Evolutionary conservation across 2,113 vertebrate genomes (phyloP), one percentile per base, ranked within the genome.

Genomic region (Ardeotis arabs): DNA sequence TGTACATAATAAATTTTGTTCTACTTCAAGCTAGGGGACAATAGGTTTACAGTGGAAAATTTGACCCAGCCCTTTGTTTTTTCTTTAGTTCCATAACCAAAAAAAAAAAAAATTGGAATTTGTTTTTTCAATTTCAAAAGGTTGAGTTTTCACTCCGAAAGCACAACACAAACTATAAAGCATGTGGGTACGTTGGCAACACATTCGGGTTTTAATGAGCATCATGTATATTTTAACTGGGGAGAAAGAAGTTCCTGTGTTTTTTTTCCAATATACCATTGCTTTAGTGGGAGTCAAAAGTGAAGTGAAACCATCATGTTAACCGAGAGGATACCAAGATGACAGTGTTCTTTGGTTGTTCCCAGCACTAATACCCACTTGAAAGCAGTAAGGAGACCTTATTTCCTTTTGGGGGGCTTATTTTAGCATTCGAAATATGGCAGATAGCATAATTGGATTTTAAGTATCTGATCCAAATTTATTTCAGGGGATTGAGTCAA

Each of bases 341-440:
- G 94, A 96, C 39, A 97, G 90, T 87, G 84, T 97, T 96, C 88
- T 91, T 90, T 3, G 0, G 75, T 95, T 94, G 69, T 97, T 96
- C 93, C 94, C 91, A 96, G 94, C 97, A 97, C 91, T 97, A 97
- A 96, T 97, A 97, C 87, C 93, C 96, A 97, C 96, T 96, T 97
- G 93, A 97, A 97, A 97, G 93, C 56, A 83, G 86, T 35, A 73
- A 95, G 93, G n/a, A 96, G 93, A 96, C 59, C 66, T 91, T 95
- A 73, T 89, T 96, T 96, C 74, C 81, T 94, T 95, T 87, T 33
- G 14, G 77, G 74, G 91, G 69, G 77, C 18, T 85, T 94, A 96
- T 96, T 96, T 96, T 96, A 95, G 96, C 89, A 95, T 93, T 94
- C 56, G 89, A 94, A 97, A 89, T 93, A 94, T 39, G 59, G 89